A percentile compares a stretch with the other conserved stretches of the same genome.
Evolutionary conservation across 2,113 vertebrate species (phyloP).

Genomic region (Lepisosteus osseus): DNA sequence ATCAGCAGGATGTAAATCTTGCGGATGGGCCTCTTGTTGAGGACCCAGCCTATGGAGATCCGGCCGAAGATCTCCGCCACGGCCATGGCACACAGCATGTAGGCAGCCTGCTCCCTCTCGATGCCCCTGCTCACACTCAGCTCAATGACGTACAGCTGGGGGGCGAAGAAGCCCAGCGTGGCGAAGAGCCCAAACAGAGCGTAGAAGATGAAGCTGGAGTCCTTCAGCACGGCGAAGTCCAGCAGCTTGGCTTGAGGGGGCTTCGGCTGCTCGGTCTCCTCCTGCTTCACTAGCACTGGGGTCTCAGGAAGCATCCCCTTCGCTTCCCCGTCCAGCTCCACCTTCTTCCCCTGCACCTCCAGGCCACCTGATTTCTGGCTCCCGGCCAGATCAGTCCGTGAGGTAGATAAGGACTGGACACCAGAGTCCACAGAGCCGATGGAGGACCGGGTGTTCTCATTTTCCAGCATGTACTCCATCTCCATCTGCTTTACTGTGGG

Average conservation of each 20-base stretch:
- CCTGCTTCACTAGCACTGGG: background rate
- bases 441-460: constrained; percentile 81
- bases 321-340: constrained; percentile 33
- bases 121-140: constrained; percentile 81
- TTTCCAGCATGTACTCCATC: constrained; percentile 78
- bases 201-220: constrained; percentile 86
- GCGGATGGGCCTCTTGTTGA: constrained; percentile 69
- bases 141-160: constrained; percentile 87
- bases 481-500: constrained; percentile 51
- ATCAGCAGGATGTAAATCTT: constrained; percentile 86
- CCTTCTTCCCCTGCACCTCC: constrained; percentile 22
- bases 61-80: constrained; percentile 85
- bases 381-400: constrained; percentile 65
- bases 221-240: constrained; percentile 86
- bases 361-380: constrained; percentile 18
- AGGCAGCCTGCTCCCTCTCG: constrained; percentile 70
- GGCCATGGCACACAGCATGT: constrained; percentile 83
- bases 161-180: constrained; percentile 91
- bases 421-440: constrained; percentile 89
- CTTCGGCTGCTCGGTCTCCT: constrained; percentile 14
- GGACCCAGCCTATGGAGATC: constrained; percentile 74
- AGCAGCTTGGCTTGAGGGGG: constrained; percentile 54
- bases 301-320: constrained; percentile 4
- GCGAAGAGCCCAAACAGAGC: constrained; percentile 90
- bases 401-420: constrained; percentile 79